phyloP scores from a whole-genome alignment of 2,113 vertebrate species.

The Odocoileus virginianus region DNA sequence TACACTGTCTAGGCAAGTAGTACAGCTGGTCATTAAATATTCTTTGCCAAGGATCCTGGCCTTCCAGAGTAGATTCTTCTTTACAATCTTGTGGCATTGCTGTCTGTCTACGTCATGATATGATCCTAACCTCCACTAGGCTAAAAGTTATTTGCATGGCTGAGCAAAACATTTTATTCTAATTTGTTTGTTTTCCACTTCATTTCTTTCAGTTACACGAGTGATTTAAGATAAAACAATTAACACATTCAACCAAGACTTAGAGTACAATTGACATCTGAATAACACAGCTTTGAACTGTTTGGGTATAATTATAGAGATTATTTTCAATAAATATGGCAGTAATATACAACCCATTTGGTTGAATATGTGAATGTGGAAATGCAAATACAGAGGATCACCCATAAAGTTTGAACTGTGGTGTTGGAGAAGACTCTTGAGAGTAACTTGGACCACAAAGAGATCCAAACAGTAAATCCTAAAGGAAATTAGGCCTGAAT shows the following conservation, averaged over 20 bases:
- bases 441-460: not conserved
- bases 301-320: not conserved
- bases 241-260: not conserved
- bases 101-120: too few relatives aligned
- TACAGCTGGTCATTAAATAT: too few relatives aligned
- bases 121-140: not conserved
- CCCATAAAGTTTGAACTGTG: not conserved
- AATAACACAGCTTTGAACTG: not conserved
- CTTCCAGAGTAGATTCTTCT: too few relatives aligned
- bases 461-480: not conserved
- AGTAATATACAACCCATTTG: not conserved
- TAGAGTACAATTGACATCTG: not conserved
- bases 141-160: not conserved
- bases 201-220: not conserved
- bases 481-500: not conserved
- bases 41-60: too few relatives aligned
- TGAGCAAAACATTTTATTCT: constrained; percentile 2
- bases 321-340: not conserved
- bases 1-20: too few relatives aligned
- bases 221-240: not conserved
- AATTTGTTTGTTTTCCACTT: not conserved
- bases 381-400: not conserved
- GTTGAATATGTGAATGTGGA: not conserved
- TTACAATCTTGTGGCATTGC: too few relatives aligned
- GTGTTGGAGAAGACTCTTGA: not conserved